Evolutionary conservation across 2,888 invertebrate species (phyloP), one percentile per base, ranked within the genome.

Genomic region (Colletes collaris): DNA sequence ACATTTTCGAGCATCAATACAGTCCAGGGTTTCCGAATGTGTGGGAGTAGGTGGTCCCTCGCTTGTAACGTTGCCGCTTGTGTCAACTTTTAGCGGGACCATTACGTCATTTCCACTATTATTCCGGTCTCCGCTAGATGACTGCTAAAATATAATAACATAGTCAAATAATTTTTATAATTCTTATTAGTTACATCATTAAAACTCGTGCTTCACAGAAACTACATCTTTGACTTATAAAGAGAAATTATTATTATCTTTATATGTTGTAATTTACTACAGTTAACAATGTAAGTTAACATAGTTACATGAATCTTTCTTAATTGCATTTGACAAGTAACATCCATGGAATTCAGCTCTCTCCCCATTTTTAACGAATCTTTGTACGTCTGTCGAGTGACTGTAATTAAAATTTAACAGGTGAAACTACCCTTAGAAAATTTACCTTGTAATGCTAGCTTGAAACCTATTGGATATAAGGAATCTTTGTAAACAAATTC

Each of bases 41-140:
- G 96, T 96, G n/a, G 96, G 96, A 84, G 96, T 96, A 63, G 96
- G 96, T 87, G 96, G 96, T 66, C 96, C 96, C 85, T 96, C 96
- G 83, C 91, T 91, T 69, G 92, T 88, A 74, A 86, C 84, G 87
- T 91, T 92, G 62, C 92, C 92, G 85, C 92, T 93, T 76, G 94
- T 94, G 88, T 95, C 95, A 86, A 95, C 94, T 91, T 94, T 94
- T 66, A 95, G 91, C 82, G 94, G 94, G 78, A 93, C 91, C 91
- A 92, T 92, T 55, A 93, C 89, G 74, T 93, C 93, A 72, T 89
- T 91, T 72, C 91, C 89, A 83, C 90, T 87, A 66, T 86, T 88
- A 76, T 85, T 89, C 80, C 92, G 89, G 59, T 92, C 91, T 74
- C 89, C 90, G 64, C 89, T 91, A 73, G 88, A 90, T 63, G 93